Base-by-base conservation (phyloP, 2,888 invertebrate genomes). In the Scaptomyza tumidula region DNA sequence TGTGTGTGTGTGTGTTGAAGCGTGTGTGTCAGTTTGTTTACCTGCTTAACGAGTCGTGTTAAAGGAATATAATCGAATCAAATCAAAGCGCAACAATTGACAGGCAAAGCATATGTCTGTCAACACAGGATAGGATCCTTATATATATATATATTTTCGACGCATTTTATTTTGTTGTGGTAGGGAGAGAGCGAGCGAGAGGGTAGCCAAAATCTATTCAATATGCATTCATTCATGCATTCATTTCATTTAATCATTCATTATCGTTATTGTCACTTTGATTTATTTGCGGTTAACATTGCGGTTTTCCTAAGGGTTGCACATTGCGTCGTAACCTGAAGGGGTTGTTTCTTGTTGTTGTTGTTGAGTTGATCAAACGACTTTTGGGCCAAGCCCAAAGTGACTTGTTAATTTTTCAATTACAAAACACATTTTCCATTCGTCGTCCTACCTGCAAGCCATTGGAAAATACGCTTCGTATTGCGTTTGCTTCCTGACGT, bases 381-480 rank as follows among this genome's bases (percentile, higher is more conserved):
- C 14, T 49, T n/a, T 9, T 1, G 14, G 14, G 6, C 29, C 29
- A 33, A 11, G 29, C 59, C 19, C 19, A 57, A 61, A 80, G 77
- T 80, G 79, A 80, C 84, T 80, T 80, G 79, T 80, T 73, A 59
- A 24, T 80, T 78, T 76, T 71, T 46, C 65, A 80, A 80, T 80
- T 80, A 80, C 78, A 56, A 78, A 83, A 19, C 68, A 80, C 77
- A 77, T 65, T 66, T 68, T 67, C 37, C 11, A 29, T 35, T 11
- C 6, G 49, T 69, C 59, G 49, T 69, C 59, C 61, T 48, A 60
- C 61, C 55, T 62, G 66, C 48, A 10, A 10, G 3, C n/a, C n/a
- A n/a, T n/a, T 33, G 33, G 33, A 33, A 33, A 33, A 33, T 33
- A 9, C 33, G 7, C 29, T 29, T 7, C 19, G 19, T 19, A 2